These are phyloP conservation scores for Oncorhynchus clarkii DNA, from an alignment of 2,113 vertebrate genomes.

Conservation along the genomic window DNA sequence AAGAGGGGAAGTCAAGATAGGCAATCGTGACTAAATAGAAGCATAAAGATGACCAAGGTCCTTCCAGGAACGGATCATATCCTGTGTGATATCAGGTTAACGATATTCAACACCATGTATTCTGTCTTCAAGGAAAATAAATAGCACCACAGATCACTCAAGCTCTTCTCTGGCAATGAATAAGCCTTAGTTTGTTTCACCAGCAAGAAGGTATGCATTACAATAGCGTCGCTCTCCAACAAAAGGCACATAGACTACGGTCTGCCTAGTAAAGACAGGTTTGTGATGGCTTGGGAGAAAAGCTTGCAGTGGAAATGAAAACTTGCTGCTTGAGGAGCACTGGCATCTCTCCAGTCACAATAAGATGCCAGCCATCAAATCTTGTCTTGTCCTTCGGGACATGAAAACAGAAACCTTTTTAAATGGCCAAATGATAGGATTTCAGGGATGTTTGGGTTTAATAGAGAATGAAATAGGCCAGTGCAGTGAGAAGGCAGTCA, in stretches of 20 bases:
- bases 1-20: not conserved
- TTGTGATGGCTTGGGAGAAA: constrained; percentile 43
- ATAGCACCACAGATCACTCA: constrained; percentile 1
- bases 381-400: constrained; percentile 36
- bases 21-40: not conserved
- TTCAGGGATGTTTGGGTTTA: constrained; percentile 7
- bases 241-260: constrained; percentile 32
- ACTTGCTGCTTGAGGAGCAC: constrained; percentile 60
- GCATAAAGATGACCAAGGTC: not conserved
- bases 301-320: constrained; percentile 65
- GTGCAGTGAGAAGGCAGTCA: not conserved
- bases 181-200: constrained; percentile 36
- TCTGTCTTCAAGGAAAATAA: constrained; percentile 1
- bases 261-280: constrained; percentile 39
- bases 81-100: constrained; percentile 14
- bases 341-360: constrained; percentile 56
- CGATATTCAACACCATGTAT: not conserved
- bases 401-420: constrained; percentile 30
- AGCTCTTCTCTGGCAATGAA: constrained; percentile 4
- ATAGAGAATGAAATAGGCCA: constrained; percentile 7
- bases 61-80: constrained; percentile 5
- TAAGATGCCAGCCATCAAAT: constrained; percentile 45
- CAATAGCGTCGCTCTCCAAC: constrained; percentile 37
- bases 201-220: constrained; percentile 44
- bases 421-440: constrained; percentile 27